Percentiles rank a stretch among this genome's conserved stretches.
These are phyloP conservation scores for Melinaea menophilus DNA, from an alignment of 2,888 invertebrate genomes.

Conservation along the genomic window DNA sequence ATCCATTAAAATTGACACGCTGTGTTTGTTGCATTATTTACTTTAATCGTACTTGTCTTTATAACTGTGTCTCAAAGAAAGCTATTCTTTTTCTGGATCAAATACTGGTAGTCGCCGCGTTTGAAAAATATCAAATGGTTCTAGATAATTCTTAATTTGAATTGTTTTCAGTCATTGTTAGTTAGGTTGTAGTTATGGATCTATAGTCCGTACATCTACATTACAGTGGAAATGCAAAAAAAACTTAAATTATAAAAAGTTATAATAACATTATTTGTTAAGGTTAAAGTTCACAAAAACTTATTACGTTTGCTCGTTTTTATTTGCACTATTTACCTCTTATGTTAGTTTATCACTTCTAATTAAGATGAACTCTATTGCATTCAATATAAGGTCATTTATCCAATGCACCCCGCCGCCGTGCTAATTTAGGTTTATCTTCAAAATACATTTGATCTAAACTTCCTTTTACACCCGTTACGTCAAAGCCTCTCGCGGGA, in stretches of 20 bases:
- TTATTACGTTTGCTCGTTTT: neutral
- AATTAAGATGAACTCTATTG: neutral
- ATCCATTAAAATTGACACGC: neutral
- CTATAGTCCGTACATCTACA: neutral
- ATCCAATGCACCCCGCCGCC: neutral
- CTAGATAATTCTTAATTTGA: too few species aligned
- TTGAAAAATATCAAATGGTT: too few species aligned
- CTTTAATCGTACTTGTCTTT: neutral
- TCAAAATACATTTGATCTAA: constrained; percentile 6
- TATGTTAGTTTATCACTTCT: constrained; percentile 1
- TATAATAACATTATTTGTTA: neutral
- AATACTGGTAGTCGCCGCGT: too few species aligned
- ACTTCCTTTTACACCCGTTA: constrained; percentile 1
- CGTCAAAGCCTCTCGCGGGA: neutral
- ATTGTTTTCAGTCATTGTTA: too few species aligned
- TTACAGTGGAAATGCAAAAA: neutral
- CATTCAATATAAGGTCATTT: neutral
- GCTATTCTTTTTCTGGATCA: too few species aligned
- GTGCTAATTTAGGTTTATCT: constrained; percentile 8
- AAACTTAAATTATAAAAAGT: neutral
- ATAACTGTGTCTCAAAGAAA: neutral
- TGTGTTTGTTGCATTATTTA: neutral
- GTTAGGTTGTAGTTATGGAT: neutral
- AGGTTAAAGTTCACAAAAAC: neutral
- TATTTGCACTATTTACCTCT: constrained; percentile 1